Conservation (phyloP, 2,113 vertebrate genomes). For the Maccullochella peelii region DNA sequence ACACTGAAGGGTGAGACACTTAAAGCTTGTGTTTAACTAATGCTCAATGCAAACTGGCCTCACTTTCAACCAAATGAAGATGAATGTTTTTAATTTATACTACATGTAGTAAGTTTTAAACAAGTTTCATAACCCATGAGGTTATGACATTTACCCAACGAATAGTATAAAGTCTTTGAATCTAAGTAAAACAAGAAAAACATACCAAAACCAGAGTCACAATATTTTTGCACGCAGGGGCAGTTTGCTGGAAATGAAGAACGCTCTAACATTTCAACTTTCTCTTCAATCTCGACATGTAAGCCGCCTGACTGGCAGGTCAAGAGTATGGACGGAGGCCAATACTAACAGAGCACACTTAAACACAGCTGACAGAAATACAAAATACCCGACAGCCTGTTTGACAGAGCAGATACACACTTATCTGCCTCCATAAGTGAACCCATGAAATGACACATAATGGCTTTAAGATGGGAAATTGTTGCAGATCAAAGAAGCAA, state of each 20-base stretch:
- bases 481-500: conserved; percentile 11
- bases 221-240: conserved; percentile 32
- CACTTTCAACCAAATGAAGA: conserved; percentile 3
- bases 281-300: neutral
- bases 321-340: conserved; percentile 21
- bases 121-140: neutral
- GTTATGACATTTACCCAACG: neutral
- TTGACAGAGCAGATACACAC: conserved; percentile 41
- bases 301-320: conserved; percentile 30
- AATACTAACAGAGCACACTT: conserved; percentile 43
- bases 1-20: neutral
- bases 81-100: neutral
- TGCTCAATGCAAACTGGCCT: neutral
- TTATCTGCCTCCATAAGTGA: neutral
- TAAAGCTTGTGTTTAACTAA: neutral
- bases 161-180: neutral
- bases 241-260: conserved; percentile 44
- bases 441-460: conserved; percentile 5
- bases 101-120: neutral
- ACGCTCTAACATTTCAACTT: conserved; percentile 31
- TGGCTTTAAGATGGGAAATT: neutral
- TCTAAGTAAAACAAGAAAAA: conserved; percentile 28
- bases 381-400: conserved; percentile 45
- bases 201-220: neutral
- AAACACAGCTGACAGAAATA: conserved; percentile 37